Conservation (phyloP, 1,140 invertebrate species). For the Helicorthomorpha holstii region DNA sequence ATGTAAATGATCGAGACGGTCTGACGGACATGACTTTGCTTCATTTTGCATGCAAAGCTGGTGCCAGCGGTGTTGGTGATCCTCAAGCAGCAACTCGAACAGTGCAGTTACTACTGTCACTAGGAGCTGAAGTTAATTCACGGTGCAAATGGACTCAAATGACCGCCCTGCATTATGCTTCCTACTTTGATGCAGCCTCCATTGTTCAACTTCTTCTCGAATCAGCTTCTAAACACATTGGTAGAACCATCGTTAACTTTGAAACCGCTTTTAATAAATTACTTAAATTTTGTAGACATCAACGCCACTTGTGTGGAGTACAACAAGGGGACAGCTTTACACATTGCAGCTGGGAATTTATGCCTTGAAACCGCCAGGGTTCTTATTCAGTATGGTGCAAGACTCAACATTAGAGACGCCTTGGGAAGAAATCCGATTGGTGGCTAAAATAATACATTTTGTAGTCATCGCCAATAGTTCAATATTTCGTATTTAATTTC, state of each 20-base stretch:
- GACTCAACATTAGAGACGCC: constrained; percentile 26
- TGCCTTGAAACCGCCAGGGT: constrained; percentile 30
- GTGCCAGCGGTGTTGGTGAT: constrained; percentile 33
- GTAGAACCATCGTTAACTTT: neutral
- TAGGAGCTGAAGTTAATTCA: constrained; percentile 31
- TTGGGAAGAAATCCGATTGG: constrained; percentile 25
- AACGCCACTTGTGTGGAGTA: constrained; percentile 33
- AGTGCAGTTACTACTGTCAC: constrained; percentile 24
- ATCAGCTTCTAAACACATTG: constrained; percentile 5
- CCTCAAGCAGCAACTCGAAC: constrained; percentile 20
- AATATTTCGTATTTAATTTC: constrained; percentile 5
- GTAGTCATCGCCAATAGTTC: neutral
- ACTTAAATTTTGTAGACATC: constrained; percentile 15
- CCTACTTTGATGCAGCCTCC: constrained; percentile 35
- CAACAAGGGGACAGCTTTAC: constrained; percentile 33
- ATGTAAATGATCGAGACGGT: constrained; percentile 34
- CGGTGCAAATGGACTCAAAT: constrained; percentile 38
- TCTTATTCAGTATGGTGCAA: constrained; percentile 31
- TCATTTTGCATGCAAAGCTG: constrained; percentile 37
- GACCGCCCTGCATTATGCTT: constrained; percentile 37
- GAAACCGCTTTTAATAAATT: neutral
- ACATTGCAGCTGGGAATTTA: constrained; percentile 35
- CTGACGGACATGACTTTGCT: constrained; percentile 39
- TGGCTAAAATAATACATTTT: constrained; percentile 15
- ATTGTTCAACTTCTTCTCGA: constrained; percentile 29